Percentiles rank a stretch among this genome's conserved stretches.
These are phyloP conservation scores for Ceratina japonica DNA, from an alignment of 1,140 invertebrate species.

Conservation along the genomic window DNA sequence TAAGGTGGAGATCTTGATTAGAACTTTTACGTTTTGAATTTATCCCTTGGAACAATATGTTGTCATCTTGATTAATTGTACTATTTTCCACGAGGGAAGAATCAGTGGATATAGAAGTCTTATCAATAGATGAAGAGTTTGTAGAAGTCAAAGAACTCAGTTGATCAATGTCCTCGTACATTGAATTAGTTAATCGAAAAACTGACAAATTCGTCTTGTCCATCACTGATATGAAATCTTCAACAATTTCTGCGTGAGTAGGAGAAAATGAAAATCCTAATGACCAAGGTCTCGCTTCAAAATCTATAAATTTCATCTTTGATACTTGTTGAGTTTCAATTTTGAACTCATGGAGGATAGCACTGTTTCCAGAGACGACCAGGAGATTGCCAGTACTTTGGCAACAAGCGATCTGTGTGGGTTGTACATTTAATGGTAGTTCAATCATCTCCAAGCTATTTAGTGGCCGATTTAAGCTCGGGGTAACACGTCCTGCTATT, in stretches of 20 bases:
- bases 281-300: conserved; percentile 81
- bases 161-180: conserved; percentile 74
- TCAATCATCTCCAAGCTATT: conserved; percentile 85
- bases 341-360: conserved; percentile 82
- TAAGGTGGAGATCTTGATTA: conserved; percentile 37
- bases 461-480: conserved; percentile 81
- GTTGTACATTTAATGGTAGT: conserved; percentile 81
- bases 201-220: conserved; percentile 71
- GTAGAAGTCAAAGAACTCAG: conserved; percentile 70
- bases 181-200: conserved; percentile 72
- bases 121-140: conserved; percentile 68
- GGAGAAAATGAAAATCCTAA: conserved; percentile 80
- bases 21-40: conserved; percentile 36
- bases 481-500: conserved; percentile 85
- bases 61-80: conserved; percentile 46
- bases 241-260: conserved; percentile 78
- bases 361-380: conserved; percentile 79
- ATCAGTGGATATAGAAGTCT: conserved; percentile 73
- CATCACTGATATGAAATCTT: conserved; percentile 82
- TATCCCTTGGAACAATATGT: conserved; percentile 4
- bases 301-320: conserved; percentile 83
- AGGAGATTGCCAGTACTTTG: conserved; percentile 83
- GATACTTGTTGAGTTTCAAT: conserved; percentile 83
- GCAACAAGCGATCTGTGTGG: conserved; percentile 82
- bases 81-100: conserved; percentile 59